phyloP scores from a whole-genome alignment of 35 echinoderm and acorn worm genomes.

The Amphiura filiformis region DNA sequence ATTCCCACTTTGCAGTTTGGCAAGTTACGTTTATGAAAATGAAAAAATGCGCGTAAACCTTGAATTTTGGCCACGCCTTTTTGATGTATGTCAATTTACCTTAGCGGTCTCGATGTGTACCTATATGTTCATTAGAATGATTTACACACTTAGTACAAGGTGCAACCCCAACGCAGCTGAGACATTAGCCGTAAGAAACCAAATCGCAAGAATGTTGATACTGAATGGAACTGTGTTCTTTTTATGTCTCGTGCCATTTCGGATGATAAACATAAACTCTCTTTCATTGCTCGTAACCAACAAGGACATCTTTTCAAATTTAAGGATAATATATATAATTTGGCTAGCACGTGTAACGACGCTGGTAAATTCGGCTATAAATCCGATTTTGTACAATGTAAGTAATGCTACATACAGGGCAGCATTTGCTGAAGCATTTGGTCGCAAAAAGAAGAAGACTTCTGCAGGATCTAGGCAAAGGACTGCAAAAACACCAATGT shows the following conservation, averaged over 20 bases:
- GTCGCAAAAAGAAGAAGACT: too few relatives aligned
- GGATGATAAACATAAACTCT: neutral
- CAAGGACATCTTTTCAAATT: neutral
- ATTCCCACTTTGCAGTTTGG: too few relatives aligned
- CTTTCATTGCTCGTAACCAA: neutral
- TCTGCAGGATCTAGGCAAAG: too few relatives aligned
- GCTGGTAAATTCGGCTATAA: neutral
- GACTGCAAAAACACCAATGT: too few relatives aligned
- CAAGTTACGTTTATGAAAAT: too few relatives aligned
- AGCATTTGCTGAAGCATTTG: neutral
- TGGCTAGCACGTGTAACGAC: neutral
- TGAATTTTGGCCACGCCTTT: too few relatives aligned
- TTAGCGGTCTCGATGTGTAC: too few relatives aligned
- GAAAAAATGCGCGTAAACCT: too few relatives aligned
- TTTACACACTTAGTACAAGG: too few relatives aligned
- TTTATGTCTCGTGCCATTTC: neutral
- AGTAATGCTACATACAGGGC: neutral
- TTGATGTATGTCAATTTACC: too few relatives aligned
- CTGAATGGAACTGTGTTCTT: neutral
- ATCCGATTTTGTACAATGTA: neutral
- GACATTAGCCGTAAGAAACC: neutral
- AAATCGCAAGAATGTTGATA: neutral
- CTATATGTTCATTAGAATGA: too few relatives aligned
- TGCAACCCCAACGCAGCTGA: too few relatives aligned
- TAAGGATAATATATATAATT: neutral